These are phyloP conservation scores for Pristionchus maxplancki DNA, from an alignment of 2,888 invertebrate species.

Conservation along the genomic window DNA sequence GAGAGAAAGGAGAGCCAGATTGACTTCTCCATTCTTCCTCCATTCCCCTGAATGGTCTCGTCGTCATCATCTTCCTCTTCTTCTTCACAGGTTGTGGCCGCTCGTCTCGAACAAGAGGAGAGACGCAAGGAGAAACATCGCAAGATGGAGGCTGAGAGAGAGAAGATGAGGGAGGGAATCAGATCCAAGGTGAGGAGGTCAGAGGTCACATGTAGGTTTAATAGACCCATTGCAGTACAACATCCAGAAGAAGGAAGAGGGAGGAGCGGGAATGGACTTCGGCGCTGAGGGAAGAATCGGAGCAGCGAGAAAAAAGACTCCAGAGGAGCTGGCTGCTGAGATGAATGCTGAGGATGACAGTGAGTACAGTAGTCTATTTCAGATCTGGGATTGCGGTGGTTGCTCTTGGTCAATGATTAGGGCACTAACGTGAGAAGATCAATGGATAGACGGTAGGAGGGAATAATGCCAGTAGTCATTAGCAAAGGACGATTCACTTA, in stretches of 20 bases:
- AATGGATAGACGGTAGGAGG: neutral
- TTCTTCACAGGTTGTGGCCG: constrained; percentile 87
- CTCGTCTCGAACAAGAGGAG: constrained; percentile 97
- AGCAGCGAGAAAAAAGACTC: constrained; percentile 83
- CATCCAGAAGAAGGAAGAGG: constrained; percentile 96
- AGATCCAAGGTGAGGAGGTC: constrained; percentile 92
- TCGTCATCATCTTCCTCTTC: neutral
- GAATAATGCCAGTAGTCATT: too few relatives aligned
- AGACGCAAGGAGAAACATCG: constrained; percentile 98
- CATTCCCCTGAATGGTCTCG: neutral
- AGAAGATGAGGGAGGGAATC: constrained; percentile 99
- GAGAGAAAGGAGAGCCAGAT: neutral
- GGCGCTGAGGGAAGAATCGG: constrained; percentile 71
- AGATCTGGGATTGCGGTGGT: neutral
- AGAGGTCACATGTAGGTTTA: neutral
- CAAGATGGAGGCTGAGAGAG: constrained; percentile 99
- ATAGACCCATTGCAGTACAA: constrained; percentile 86
- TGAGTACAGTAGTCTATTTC: neutral
- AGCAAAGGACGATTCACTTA: neutral
- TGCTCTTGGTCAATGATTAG: neutral
- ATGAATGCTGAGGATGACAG: constrained; percentile 87
- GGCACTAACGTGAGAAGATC: neutral
- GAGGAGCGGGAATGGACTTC: constrained; percentile 80
- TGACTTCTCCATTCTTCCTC: constrained; percentile 13
- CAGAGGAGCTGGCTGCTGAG: constrained; percentile 91